Evolutionary conservation across 1,140 invertebrate genomes (phyloP).

Genomic region (Zaprionus camerounensis): DNA sequence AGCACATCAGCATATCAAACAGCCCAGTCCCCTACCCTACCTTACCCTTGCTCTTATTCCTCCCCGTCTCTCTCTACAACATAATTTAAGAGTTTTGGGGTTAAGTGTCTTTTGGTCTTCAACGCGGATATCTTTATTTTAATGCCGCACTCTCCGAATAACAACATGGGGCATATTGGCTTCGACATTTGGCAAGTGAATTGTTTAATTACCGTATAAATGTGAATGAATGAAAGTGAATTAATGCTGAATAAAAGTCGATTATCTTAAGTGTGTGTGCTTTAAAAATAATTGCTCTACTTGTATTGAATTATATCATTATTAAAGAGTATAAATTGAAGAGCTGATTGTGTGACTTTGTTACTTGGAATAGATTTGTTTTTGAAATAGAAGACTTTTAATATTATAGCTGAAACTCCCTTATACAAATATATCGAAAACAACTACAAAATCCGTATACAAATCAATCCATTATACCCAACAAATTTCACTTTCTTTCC

Average conservation of each 20-base stretch:
- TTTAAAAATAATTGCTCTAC: background rate
- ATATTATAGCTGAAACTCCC: too few species aligned
- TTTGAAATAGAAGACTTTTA: background rate
- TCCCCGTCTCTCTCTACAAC: conserved; percentile 21
- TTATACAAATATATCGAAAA: too few species aligned
- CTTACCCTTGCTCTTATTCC: background rate
- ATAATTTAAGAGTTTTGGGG: conserved; percentile 43
- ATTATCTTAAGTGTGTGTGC: background rate
- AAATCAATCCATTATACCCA: too few species aligned
- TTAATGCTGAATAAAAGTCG: background rate
- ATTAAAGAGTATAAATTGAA: background rate
- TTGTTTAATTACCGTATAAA: background rate
- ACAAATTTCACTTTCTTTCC: too few species aligned
- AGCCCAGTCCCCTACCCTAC: conserved; percentile 4
- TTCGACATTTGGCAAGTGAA: background rate
- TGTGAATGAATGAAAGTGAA: background rate
- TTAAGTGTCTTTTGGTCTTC: conserved; percentile 38
- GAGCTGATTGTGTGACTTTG: background rate
- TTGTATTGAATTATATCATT: background rate
- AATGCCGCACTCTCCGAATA: conserved; percentile 1
- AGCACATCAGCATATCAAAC: conserved; percentile 31
- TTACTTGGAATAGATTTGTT: background rate
- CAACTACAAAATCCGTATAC: too few species aligned
- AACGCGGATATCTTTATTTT: conserved; percentile 62
- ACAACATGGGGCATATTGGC: background rate